Percentiles rank a stretch among this genome's conserved stretches.
phyloP scores from a whole-genome alignment of 1,140 invertebrate genomes.

The Lucilia sericata region DNA sequence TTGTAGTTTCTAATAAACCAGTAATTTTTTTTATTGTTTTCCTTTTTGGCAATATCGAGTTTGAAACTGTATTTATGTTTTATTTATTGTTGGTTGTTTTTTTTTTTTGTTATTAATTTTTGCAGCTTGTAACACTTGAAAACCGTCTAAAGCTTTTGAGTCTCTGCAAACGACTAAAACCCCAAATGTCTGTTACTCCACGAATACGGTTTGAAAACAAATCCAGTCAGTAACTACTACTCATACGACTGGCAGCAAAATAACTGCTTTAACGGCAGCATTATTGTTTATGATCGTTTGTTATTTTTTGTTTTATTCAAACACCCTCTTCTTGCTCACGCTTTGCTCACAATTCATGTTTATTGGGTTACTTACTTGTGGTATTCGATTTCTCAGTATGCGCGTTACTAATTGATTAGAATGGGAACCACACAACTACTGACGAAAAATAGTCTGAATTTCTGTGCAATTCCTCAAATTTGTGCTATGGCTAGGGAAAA shows the following conservation, averaged over 20 bases:
- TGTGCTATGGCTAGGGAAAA: too few species aligned
- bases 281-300: neutral
- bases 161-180: constrained; percentile 31
- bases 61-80: neutral
- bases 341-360: neutral
- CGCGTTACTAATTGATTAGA: neutral
- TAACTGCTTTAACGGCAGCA: neutral
- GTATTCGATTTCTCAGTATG: neutral
- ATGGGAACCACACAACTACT: too few species aligned
- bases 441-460: too few species aligned
- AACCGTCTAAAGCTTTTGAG: constrained; percentile 35
- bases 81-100: neutral
- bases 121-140: constrained; percentile 22
- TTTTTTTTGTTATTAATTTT: neutral
- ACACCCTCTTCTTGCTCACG: neutral
- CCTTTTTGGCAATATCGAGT: neutral
- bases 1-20: neutral
- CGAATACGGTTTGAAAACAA: constrained; percentile 4
- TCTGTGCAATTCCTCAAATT: too few species aligned
- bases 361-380: neutral
- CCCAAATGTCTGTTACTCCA: neutral
- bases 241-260: neutral
- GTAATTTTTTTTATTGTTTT: neutral
- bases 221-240: neutral
- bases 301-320: neutral